Evolutionary conservation across 1,140 invertebrate species (phyloP).

Genomic region (Chironomus striatipennis): DNA sequence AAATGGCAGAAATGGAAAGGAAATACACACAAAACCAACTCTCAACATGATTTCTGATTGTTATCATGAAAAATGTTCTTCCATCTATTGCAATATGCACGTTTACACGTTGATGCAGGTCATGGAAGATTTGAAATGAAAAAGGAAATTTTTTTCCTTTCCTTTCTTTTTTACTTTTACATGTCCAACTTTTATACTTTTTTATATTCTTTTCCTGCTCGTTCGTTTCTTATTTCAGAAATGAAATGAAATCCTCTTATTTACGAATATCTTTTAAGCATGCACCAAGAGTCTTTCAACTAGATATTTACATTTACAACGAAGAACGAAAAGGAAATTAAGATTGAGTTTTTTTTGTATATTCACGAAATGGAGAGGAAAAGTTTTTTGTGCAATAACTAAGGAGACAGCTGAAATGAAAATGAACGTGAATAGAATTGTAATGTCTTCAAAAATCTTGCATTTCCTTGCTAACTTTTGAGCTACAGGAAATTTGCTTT

Average conservation of each 20-base stretch:
- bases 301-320: too few relatives aligned
- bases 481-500: constrained; percentile 4
- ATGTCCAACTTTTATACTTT: not conserved
- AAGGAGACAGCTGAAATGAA: not conserved
- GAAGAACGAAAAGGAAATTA: not conserved
- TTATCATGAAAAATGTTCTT: not conserved
- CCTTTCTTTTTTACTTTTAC: not conserved
- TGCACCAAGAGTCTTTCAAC: too few relatives aligned
- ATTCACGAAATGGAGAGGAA: not conserved
- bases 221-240: not conserved
- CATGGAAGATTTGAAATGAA: not conserved
- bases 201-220: not conserved
- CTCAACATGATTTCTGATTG: constrained; percentile 1
- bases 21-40: not conserved
- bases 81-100: too few relatives aligned
- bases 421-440: not conserved
- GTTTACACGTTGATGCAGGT: not conserved
- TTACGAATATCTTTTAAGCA: too few relatives aligned
- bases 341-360: not conserved
- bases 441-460: not conserved
- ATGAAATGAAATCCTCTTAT: not conserved
- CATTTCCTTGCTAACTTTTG: not conserved
- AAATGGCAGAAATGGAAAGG: not conserved
- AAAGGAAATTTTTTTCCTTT: too few relatives aligned
- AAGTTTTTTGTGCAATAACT: not conserved